Evolutionary conservation across 1,140 invertebrate species (phyloP).

Genomic region (Megathymus violae): DNA sequence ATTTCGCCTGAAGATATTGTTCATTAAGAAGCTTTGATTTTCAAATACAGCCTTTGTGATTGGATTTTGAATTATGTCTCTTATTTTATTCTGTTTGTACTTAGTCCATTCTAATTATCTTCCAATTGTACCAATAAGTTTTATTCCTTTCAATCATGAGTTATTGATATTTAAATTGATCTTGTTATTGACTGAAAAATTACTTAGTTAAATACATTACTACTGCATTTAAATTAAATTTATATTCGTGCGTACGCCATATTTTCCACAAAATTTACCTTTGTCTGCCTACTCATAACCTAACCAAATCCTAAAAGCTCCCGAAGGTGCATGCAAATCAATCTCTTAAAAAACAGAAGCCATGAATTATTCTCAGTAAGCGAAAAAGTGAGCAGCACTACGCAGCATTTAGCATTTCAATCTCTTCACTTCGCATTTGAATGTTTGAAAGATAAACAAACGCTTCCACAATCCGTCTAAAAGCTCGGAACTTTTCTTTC

Average conservation of each 20-base stretch:
- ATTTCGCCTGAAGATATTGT: conserved; percentile 22
- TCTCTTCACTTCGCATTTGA: conserved; percentile 30
- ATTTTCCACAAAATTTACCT: too few species aligned
- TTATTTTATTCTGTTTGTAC: conserved; percentile 2
- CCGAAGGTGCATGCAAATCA: background rate
- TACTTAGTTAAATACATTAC: too few species aligned
- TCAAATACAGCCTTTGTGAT: conserved; percentile 14
- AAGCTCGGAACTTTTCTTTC: conserved; percentile 28
- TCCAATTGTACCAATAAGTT: background rate
- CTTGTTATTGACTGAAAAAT: too few species aligned
- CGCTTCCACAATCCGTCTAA: conserved; percentile 27
- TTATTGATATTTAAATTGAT: too few species aligned
- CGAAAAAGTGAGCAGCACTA: conserved; percentile 11
- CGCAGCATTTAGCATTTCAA: conserved; percentile 32
- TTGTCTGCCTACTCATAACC: too few species aligned
- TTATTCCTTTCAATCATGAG: too few species aligned
- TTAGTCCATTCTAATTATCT: background rate
- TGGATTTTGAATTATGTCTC: conserved; percentile 16
- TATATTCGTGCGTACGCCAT: too few species aligned
- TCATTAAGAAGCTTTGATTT: conserved; percentile 24
- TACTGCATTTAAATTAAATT: too few species aligned
- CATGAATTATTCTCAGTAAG: conserved; percentile 5
- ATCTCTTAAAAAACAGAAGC: background rate
- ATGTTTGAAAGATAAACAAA: conserved; percentile 28
- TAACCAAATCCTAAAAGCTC: background rate